Conservation (phyloP, 2,888 invertebrate species). For the Hydrotaea cyrtoneurina region DNA sequence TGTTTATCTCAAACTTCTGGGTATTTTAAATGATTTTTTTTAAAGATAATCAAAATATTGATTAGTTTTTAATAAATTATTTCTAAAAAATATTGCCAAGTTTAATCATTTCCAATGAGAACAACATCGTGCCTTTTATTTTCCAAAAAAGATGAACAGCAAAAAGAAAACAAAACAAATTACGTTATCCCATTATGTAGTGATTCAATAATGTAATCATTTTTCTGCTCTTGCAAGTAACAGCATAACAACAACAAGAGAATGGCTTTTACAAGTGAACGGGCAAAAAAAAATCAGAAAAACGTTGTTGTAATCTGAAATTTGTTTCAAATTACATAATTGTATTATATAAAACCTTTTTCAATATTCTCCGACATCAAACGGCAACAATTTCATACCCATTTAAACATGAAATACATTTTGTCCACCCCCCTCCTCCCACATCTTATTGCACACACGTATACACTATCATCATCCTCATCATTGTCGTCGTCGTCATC, state of each 20-base stretch:
- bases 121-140: no score
- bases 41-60: not conserved
- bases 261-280: not conserved
- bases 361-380: constrained; percentile 44
- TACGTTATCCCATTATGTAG: constrained; percentile 32
- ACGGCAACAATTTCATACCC: constrained; percentile 62
- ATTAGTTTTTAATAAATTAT: no score
- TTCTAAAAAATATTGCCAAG: no score
- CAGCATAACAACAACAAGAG: not conserved
- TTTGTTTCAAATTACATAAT: constrained; percentile 66
- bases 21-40: not conserved
- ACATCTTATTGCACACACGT: constrained; percentile 4
- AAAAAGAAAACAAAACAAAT: constrained; percentile 8
- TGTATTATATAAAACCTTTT: constrained; percentile 53
- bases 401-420: constrained; percentile 59
- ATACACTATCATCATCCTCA: not conserved
- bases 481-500: no score
- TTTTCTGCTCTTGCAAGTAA: not conserved
- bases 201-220: constrained; percentile 33
- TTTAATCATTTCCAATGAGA: no score
- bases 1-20: no score
- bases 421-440: not conserved
- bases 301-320: constrained; percentile 49
- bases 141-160: no score
- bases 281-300: not conserved